These are phyloP conservation scores for Callyntrura guangdongensis DNA, from an alignment of 2,888 invertebrate species.

Conservation along the genomic window DNA sequence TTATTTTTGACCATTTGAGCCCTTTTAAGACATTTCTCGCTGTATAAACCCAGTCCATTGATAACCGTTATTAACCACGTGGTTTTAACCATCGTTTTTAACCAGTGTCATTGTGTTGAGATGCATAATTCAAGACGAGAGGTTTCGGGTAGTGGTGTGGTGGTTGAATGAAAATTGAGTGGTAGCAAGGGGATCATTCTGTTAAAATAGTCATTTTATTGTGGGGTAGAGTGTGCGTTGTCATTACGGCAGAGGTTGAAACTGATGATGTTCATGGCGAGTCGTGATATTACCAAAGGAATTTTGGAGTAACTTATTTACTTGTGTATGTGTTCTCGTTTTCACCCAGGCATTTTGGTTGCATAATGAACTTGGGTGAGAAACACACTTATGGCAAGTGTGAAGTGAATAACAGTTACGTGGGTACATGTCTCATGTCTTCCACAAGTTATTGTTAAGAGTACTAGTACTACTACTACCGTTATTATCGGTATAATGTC, in stretches of 20 bases:
- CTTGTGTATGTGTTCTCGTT: background rate
- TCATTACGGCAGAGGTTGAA: conserved; percentile 52
- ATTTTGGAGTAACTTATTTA: background rate
- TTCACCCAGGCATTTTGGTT: conserved; percentile 18
- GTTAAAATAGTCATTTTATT: conserved; percentile 40
- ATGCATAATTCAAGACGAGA: conserved; percentile 56
- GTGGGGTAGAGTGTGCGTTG: conserved; percentile 38
- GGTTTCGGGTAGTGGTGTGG: too few species aligned
- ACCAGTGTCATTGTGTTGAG: background rate
- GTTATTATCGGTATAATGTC: too few species aligned
- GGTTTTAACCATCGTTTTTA: too few species aligned
- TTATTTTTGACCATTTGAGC: too few species aligned
- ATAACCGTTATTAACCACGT: too few species aligned
- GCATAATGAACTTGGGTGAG: conserved; percentile 55
- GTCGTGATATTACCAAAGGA: background rate
- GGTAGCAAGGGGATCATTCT: conserved; percentile 60
- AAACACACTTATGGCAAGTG: conserved; percentile 6
- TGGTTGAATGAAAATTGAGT: conserved; percentile 43
- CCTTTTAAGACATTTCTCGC: too few species aligned
- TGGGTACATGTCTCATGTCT: background rate
- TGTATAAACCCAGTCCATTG: too few species aligned
- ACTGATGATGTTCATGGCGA: conserved; percentile 17
- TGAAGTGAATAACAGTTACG: conserved; percentile 1
- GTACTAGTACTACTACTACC: too few species aligned
- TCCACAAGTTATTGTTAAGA: too few species aligned